Evolutionary conservation across 2,888 invertebrate species (phyloP).

Genomic region (Eupithecia tripunctaria): DNA sequence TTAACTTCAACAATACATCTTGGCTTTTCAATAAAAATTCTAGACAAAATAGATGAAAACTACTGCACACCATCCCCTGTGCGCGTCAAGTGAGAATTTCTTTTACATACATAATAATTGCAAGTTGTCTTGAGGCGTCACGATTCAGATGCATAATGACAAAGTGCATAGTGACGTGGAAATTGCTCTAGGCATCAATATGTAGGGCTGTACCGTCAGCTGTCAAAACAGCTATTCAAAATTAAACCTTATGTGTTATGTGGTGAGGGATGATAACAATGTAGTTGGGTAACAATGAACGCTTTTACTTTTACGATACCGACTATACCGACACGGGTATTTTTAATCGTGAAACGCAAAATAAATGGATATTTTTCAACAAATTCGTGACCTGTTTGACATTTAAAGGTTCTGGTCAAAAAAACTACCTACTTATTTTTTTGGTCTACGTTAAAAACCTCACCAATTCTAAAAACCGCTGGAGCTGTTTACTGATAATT

Average conservation of each 20-base stretch:
- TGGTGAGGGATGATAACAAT: background rate
- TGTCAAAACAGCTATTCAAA: constrained; percentile 12
- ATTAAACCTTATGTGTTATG: background rate
- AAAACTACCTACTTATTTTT: background rate
- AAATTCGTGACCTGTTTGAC: background rate
- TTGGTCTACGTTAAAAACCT: too few species aligned
- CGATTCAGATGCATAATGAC: constrained; percentile 84
- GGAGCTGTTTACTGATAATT: background rate
- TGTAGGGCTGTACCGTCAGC: constrained; percentile 17
- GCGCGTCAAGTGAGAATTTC: constrained; percentile 76
- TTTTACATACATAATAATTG: constrained; percentile 84
- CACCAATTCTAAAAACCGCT: background rate
- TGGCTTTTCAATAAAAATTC: constrained; percentile 6
- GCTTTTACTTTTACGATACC: background rate
- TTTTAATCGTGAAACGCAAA: background rate
- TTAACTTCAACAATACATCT: background rate
- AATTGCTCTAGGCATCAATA: constrained; percentile 72
- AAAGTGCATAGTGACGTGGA: constrained; percentile 83
- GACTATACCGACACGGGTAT: background rate
- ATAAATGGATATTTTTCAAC: background rate
- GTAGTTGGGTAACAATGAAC: background rate
- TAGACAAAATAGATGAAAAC: constrained; percentile 33
- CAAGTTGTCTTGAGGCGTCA: constrained; percentile 83
- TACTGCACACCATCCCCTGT: constrained; percentile 64
- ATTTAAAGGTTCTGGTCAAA: background rate